phyloP scores from a whole-genome alignment of 2,113 vertebrate species.

The Clarias batrachus region DNA sequence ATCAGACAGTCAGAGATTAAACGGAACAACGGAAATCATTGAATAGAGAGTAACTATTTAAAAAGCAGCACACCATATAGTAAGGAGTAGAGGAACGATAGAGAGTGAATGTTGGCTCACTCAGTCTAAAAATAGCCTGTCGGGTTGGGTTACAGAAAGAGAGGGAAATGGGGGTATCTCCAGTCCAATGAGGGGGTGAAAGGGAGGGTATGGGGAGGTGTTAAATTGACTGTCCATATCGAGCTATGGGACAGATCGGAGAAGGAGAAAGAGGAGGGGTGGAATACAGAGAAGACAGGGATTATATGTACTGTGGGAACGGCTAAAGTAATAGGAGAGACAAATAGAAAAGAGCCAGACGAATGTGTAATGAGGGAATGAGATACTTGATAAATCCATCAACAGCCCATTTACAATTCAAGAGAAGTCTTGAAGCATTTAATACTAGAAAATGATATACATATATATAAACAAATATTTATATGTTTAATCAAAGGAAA shows the following conservation, averaged over 20 bases:
- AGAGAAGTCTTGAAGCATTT: background rate
- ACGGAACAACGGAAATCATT: background rate
- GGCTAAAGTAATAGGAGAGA: slow-evolving; percentile 53
- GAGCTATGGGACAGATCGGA: slow-evolving; percentile 31
- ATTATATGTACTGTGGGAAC: slow-evolving; percentile 56
- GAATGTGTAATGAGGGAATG: slow-evolving; percentile 25
- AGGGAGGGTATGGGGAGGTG: background rate
- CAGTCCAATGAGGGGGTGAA: background rate
- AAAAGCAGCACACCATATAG: slow-evolving; percentile 34
- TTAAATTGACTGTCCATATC: slow-evolving; percentile 18
- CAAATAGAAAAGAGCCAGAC: slow-evolving; percentile 32
- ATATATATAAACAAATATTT: background rate
- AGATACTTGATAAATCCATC: slow-evolving; percentile 34
- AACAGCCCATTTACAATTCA: slow-evolving; percentile 17
- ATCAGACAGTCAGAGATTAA: background rate
- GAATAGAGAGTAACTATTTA: slow-evolving; percentile 4
- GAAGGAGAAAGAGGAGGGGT: slow-evolving; percentile 31
- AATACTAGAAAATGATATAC: background rate
- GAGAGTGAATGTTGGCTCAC: slow-evolving; percentile 66
- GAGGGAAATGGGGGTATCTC: slow-evolving; percentile 49
- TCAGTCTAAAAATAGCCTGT: slow-evolving; percentile 68
- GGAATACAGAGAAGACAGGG: slow-evolving; percentile 48
- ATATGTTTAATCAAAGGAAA: background rate
- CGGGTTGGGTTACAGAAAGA: slow-evolving; percentile 68
- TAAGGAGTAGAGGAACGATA: background rate